A percentile compares a stretch with the other conserved stretches of the same genome.
These are phyloP conservation scores for Leptopilina clavipes DNA, from an alignment of 1,140 invertebrate species.

Conservation along the genomic window DNA sequence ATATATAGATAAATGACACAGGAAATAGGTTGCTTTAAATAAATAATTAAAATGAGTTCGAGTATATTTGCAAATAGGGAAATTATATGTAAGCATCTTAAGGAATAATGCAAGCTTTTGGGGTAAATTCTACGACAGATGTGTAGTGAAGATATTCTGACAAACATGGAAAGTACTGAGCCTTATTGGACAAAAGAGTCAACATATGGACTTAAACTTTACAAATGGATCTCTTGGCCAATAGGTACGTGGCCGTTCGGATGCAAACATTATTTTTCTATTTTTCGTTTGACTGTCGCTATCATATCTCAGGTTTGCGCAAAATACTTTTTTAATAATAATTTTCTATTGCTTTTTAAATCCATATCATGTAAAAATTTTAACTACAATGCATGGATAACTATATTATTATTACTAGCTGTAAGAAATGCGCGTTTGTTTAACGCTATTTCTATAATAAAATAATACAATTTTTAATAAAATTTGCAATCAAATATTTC, in stretches of 20 bases:
- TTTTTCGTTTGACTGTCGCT: neutral
- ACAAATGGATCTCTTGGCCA: slow-evolving; percentile 16
- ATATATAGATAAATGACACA: neutral
- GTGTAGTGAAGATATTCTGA: neutral
- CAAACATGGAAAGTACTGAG: neutral
- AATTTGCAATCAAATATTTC: too few species aligned
- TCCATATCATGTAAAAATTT: too few species aligned
- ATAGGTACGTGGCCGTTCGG: neutral
- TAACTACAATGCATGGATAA: too few species aligned
- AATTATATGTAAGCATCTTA: neutral
- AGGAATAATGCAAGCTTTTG: neutral
- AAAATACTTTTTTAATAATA: too few species aligned
- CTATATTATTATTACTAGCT: too few species aligned
- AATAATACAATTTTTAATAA: too few species aligned
- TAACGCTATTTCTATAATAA: too few species aligned
- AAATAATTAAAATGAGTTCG: neutral
- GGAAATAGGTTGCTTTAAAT: neutral
- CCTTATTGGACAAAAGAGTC: neutral
- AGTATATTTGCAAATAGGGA: neutral
- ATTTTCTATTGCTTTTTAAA: too few species aligned
- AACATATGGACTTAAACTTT: neutral
- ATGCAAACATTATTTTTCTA: neutral
- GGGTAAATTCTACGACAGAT: neutral
- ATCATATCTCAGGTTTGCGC: neutral
- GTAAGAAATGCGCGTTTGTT: too few species aligned